These are phyloP conservation scores for Melangyna quadrimaculata DNA, from an alignment of 2,888 invertebrate species.

Conservation along the genomic window DNA sequence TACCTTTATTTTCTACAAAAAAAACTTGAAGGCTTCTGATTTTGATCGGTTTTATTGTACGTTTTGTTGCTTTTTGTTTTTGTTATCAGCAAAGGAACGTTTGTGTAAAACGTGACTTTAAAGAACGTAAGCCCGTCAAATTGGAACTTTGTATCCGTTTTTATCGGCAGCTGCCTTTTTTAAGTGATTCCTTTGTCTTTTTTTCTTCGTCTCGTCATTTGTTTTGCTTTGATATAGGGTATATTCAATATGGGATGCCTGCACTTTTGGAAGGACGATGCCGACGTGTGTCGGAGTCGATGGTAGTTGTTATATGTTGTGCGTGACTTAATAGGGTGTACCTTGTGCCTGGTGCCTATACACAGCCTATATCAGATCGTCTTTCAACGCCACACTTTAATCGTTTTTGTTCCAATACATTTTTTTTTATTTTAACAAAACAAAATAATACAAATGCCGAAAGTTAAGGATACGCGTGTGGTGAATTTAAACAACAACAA, in stretches of 20 bases:
- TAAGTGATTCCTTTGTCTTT: slow-evolving; percentile 6
- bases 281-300: slow-evolving; percentile 53
- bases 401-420: slow-evolving; percentile 3
- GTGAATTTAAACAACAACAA: neutral
- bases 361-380: slow-evolving; percentile 24
- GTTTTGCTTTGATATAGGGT: slow-evolving; percentile 20
- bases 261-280: slow-evolving; percentile 29
- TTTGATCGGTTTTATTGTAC: slow-evolving; percentile 27
- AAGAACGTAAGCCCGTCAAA: neutral
- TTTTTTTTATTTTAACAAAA: slow-evolving; percentile 4
- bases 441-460: slow-evolving; percentile 4
- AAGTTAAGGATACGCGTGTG: slow-evolving; percentile 17
- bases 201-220: slow-evolving; percentile 2
- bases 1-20: neutral
- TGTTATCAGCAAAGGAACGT: neutral
- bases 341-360: neutral
- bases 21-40: slow-evolving; percentile 15
- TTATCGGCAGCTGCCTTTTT: slow-evolving; percentile 8
- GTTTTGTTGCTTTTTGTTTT: neutral
- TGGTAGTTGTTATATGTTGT: slow-evolving; percentile 33
- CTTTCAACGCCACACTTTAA: slow-evolving; percentile 44
- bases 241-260: slow-evolving; percentile 11
- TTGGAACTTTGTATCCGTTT: neutral
- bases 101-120: slow-evolving; percentile 22
- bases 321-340: slow-evolving; percentile 57